Conservation (phyloP, 2,113 vertebrate genomes). For the Centropus unirufus region DNA sequence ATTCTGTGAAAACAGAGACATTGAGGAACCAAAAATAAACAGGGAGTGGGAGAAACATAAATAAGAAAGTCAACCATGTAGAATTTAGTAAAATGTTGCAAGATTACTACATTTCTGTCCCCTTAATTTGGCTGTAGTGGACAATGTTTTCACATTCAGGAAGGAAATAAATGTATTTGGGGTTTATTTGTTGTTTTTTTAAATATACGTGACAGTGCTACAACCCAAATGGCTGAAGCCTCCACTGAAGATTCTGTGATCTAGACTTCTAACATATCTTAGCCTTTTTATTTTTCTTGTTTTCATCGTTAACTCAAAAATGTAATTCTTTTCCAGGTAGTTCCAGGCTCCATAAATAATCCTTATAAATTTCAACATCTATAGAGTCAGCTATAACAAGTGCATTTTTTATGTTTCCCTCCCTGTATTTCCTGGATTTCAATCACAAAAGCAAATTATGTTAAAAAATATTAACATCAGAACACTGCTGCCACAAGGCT, state of each 20-base stretch:
- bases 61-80: neutral
- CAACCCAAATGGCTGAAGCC: neutral
- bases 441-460: neutral
- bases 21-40: neutral
- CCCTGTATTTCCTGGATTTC: neutral
- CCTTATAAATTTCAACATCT: neutral
- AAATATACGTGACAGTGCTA: neutral
- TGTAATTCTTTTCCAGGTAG: neutral
- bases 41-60: neutral
- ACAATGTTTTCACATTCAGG: neutral
- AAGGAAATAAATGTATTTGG: neutral
- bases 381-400: neutral
- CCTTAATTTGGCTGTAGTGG: neutral
- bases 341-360: neutral
- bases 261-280: neutral
- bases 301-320: neutral
- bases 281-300: accelerated
- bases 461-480: neutral
- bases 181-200: neutral
- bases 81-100: neutral
- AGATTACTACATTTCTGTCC: neutral
- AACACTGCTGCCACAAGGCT: neutral
- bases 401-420: neutral
- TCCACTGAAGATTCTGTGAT: neutral
- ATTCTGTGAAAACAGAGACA: neutral